A percentile compares a stretch with the other conserved stretches of the same genome.
phyloP scores from a whole-genome alignment of 2,797 vertebrate genomes.

The Microctenopoma steveboyesi region DNA sequence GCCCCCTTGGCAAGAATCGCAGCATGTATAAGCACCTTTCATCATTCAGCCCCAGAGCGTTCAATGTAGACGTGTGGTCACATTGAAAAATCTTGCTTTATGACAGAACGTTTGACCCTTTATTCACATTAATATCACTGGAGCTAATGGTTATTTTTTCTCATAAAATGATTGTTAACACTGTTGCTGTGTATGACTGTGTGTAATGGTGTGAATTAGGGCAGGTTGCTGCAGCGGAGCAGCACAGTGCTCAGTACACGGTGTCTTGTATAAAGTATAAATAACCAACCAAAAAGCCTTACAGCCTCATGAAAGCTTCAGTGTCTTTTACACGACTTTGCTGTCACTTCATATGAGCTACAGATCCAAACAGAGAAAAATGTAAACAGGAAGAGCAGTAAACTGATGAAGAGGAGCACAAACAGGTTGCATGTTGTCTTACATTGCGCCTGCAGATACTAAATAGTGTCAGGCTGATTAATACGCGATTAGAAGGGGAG shows the following conservation, averaged over 20 bases:
- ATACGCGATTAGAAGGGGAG: slow-evolving; percentile 59
- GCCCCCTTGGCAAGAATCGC: neutral
- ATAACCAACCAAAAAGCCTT: slow-evolving; percentile 16
- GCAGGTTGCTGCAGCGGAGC: slow-evolving; percentile 14
- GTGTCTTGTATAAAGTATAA: neutral
- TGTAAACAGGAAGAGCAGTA: slow-evolving; percentile 3
- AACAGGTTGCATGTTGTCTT: slow-evolving; percentile 28
- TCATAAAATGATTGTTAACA: too few species aligned
- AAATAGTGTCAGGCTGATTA: slow-evolving; percentile 68
- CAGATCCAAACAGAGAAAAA: neutral
- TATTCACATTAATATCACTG: neutral
- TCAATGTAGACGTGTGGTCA: too few species aligned
- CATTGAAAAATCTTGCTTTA: too few species aligned
- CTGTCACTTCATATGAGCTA: neutral
- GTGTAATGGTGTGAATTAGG: slow-evolving; percentile 1
- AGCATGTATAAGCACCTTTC: neutral
- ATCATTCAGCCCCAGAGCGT: neutral
- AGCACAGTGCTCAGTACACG: neutral
- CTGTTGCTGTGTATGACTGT: neutral
- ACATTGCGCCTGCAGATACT: slow-evolving; percentile 44
- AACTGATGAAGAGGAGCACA: slow-evolving; percentile 16
- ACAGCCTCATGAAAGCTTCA: slow-evolving; percentile 6
- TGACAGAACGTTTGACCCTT: neutral
- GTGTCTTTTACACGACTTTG: neutral
- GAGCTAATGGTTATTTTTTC: neutral